Evolutionary conservation across 1,140 invertebrate genomes (phyloP), one percentile per base, ranked within the genome.

Genomic region (Charaxes varanes): DNA sequence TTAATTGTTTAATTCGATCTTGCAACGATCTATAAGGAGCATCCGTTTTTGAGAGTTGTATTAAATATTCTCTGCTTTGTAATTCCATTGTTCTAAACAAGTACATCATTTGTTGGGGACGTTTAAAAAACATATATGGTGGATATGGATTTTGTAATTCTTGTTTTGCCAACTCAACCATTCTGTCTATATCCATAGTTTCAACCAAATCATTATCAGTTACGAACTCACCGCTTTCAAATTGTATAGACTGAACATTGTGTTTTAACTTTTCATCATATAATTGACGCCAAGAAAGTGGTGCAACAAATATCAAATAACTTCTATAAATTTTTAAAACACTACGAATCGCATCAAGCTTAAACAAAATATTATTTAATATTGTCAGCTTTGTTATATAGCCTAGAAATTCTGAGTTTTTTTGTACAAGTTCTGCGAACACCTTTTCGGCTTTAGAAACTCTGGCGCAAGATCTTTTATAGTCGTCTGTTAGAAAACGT

Each of bases 51-150:
- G 90, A 87, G 3, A 88, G 73, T 36, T 90, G 87, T 46, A 86
- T 83, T 50, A 91, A 73, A 22, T 88, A 88, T 52, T 89, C 89
- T 21, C 90, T 69, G 61, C 90, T 90, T 54, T 90, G 89, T 40
- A 87, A 67, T 54, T 89, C 89, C 65, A 91, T 89, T 12, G 84
- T 85, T 33, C 79, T 64, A 48, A 91, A 90, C 10, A 88, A 73
- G 22, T 85, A 80, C 7, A 88, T 63, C 26, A 91, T 72, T 42
- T 91, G 84, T 7, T 70, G 56, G 0, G 89, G 87, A 18, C 86
- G 68, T 4, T 77, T 81, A 52, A 91, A 90, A 62, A 87, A 89
- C 7, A 91, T 59, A 33, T 80, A 49, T 3, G 86, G 73, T 2
- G 84, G 65, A 10, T 68, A 47, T 1, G 78, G 80, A 18, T 78